These are phyloP conservation scores for Drosophila setosimentum DNA, from an alignment of 2,888 invertebrate species.

Conservation along the genomic window DNA sequence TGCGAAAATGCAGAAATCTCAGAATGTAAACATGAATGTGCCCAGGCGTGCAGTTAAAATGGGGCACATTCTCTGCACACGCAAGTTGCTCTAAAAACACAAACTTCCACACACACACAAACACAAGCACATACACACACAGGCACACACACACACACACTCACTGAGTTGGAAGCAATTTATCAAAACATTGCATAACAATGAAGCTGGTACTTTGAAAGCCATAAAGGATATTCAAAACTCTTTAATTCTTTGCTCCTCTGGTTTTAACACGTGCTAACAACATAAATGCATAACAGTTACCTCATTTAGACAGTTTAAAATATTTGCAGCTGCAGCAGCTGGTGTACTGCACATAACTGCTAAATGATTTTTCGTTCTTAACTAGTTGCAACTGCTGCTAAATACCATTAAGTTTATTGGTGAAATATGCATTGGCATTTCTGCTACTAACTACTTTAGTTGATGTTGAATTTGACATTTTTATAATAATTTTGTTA, in stretches of 20 bases:
- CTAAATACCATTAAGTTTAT: neutral
- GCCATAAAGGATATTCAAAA: constrained; percentile 67
- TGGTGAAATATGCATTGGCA: neutral
- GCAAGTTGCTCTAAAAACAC: constrained; percentile 14
- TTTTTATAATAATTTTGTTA: neutral
- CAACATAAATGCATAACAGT: constrained; percentile 47
- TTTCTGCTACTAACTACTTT: neutral
- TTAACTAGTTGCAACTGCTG: neutral
- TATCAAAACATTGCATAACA: constrained; percentile 70
- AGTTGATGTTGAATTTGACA: neutral
- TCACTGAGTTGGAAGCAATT: constrained; percentile 51
- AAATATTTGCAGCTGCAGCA: neutral
- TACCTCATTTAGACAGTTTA: constrained; percentile 1
- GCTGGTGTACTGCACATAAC: constrained; percentile 1
- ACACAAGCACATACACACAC: neutral
- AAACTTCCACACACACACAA: neutral
- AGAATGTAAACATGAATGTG: constrained; percentile 3
- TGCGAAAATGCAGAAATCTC: neutral
- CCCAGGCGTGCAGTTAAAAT: constrained; percentile 13
- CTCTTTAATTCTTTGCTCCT: constrained; percentile 47
- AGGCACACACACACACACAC: neutral
- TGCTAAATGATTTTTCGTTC: neutral
- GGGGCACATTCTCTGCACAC: neutral
- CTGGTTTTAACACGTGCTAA: constrained; percentile 69
- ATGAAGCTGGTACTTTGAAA: constrained; percentile 25